Evolutionary conservation across 2,797 vertebrate species (phyloP).

Genomic region (Leptodactylus fallax): DNA sequence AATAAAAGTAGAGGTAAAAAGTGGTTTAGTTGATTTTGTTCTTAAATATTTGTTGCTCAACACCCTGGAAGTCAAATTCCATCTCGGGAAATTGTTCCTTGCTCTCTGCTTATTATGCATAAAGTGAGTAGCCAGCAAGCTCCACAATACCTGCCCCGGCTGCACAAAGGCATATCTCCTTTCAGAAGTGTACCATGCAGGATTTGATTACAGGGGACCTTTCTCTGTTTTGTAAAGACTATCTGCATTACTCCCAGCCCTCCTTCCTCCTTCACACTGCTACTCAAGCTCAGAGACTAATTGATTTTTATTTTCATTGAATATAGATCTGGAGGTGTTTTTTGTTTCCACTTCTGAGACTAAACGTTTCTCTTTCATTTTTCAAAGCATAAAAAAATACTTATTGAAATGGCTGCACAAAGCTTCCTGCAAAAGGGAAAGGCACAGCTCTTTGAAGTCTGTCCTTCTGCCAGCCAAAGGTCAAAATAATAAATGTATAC

Average conservation of each 20-base stretch:
- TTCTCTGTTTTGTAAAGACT: slow-evolving; percentile 69
- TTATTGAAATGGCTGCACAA: slow-evolving; percentile 76
- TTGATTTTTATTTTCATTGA: slow-evolving; percentile 87
- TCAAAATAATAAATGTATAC: slow-evolving; percentile 94
- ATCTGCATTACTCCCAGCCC: slow-evolving; percentile 70
- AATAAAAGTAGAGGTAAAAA: neutral
- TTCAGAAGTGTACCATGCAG: slow-evolving; percentile 72
- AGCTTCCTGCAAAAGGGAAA: slow-evolving; percentile 74
- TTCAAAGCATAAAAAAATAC: slow-evolving; percentile 69
- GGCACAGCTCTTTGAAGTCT: slow-evolving; percentile 79
- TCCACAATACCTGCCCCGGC: slow-evolving; percentile 58
- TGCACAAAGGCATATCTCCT: slow-evolving; percentile 56
- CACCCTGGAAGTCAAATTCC: neutral
- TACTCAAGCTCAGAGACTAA: slow-evolving; percentile 82
- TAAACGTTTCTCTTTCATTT: slow-evolving; percentile 73
- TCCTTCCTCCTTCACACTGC: slow-evolving; percentile 70
- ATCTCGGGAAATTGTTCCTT: neutral
- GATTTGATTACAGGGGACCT: slow-evolving; percentile 72
- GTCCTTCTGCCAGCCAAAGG: slow-evolving; percentile 80
- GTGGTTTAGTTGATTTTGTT: neutral
- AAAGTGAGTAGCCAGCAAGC: slow-evolving; percentile 20
- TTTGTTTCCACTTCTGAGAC: slow-evolving; percentile 77
- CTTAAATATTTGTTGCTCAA: neutral
- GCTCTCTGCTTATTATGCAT: slow-evolving; percentile 15
- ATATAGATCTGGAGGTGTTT: slow-evolving; percentile 76